These are phyloP conservation scores for Nylanderia fulva DNA, from an alignment of 1,140 invertebrate genomes.

Conservation along the genomic window DNA sequence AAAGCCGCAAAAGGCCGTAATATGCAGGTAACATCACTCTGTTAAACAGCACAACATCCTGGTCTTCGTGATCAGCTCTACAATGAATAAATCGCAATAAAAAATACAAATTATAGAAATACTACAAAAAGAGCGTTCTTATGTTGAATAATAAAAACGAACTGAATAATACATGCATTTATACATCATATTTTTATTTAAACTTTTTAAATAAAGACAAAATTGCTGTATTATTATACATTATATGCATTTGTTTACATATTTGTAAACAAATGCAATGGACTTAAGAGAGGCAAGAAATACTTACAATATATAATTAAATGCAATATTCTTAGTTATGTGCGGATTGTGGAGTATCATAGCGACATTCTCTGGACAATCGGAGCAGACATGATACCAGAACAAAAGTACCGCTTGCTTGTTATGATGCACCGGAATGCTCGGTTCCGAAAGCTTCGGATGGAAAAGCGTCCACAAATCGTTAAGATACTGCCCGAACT, in stretches of 20 bases:
- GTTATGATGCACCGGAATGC: constrained; percentile 97
- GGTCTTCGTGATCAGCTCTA: constrained; percentile 97
- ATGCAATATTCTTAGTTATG: constrained; percentile 97
- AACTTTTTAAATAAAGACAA: neutral
- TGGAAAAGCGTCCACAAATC: constrained; percentile 98
- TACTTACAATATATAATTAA: constrained; percentile 98
- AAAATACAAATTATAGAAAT: neutral
- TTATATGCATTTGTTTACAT: too few relatives aligned
- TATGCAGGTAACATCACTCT: constrained; percentile 97
- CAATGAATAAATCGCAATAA: constrained; percentile 59
- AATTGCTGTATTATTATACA: neutral
- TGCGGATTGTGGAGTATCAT: constrained; percentile 93
- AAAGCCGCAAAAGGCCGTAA: constrained; percentile 95
- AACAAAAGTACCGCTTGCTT: constrained; percentile 96
- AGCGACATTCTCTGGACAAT: constrained; percentile 97
- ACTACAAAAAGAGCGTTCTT: neutral
- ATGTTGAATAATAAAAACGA: neutral
- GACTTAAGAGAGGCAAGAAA: neutral
- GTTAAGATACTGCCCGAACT: constrained; percentile 95
- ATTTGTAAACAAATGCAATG: constrained; percentile 3
- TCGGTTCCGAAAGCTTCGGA: constrained; percentile 97
- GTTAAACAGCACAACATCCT: constrained; percentile 97
- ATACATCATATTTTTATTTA: neutral
- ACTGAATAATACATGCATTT: neutral
- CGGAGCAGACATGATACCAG: constrained; percentile 96